These are phyloP conservation scores for Macropis europaea DNA, from an alignment of 2,888 invertebrate genomes.

Conservation along the genomic window DNA sequence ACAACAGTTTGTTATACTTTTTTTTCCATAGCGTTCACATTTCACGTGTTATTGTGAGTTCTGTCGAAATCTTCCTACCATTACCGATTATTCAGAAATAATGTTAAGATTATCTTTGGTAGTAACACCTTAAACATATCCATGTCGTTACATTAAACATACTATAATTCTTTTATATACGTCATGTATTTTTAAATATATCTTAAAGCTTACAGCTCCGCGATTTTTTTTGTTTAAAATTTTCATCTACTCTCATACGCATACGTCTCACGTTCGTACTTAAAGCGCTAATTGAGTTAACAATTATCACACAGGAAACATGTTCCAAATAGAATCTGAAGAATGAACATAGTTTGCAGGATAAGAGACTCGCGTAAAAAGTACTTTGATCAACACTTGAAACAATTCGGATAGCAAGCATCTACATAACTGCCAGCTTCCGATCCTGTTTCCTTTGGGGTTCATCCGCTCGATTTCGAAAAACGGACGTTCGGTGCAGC, in stretches of 20 bases:
- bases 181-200: constrained; percentile 16
- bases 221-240: background rate
- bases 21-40: constrained; percentile 14
- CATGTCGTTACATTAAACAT: background rate
- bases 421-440: background rate
- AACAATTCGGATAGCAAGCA: background rate
- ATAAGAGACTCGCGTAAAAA: too few species aligned
- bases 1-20: constrained; percentile 3
- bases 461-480: constrained; percentile 4
- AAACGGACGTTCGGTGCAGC: constrained; percentile 7
- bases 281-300: constrained; percentile 38
- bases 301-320: constrained; percentile 47
- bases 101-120: constrained; percentile 16
- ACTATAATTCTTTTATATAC: constrained; percentile 5
- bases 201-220: constrained; percentile 14
- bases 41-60: constrained; percentile 29
- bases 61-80: constrained; percentile 21
- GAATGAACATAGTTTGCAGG: constrained; percentile 13
- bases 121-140: constrained; percentile 14
- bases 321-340: constrained; percentile 27
- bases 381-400: background rate
- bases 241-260: constrained; percentile 14
- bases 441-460: background rate
- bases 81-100: constrained; percentile 6
- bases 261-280: constrained; percentile 20